phyloP scores from a whole-genome alignment of 1,140 invertebrate genomes.

The Scaptomyza hsui region DNA sequence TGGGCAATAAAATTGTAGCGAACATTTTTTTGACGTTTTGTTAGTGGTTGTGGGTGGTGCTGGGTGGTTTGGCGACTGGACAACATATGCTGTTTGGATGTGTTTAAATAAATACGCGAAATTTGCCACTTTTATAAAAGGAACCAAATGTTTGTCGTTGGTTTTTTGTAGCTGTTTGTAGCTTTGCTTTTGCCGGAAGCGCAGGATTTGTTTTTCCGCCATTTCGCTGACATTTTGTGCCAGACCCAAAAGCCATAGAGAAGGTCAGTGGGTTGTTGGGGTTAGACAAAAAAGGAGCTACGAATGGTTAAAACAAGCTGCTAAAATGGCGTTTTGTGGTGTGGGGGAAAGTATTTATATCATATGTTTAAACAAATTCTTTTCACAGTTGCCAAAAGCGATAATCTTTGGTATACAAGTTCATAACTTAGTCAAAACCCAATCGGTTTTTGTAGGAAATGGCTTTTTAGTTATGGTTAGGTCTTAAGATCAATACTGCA shows the following conservation, averaged over 20 bases:
- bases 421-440: no score
- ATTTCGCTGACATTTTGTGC: constrained; percentile 75
- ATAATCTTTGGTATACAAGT: neutral
- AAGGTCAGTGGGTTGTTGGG: constrained; percentile 71
- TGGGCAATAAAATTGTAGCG: constrained; percentile 73
- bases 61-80: constrained; percentile 30
- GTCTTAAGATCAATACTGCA: neutral
- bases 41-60: constrained; percentile 28
- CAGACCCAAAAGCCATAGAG: constrained; percentile 60
- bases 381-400: no score
- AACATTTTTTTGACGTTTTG: constrained; percentile 18
- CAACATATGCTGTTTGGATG: constrained; percentile 76
- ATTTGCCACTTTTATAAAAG: constrained; percentile 73
- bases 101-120: constrained; percentile 82
- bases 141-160: constrained; percentile 13
- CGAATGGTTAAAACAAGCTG: neutral
- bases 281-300: neutral
- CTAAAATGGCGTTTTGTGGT: neutral
- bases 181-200: constrained; percentile 64
- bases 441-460: no score
- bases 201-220: constrained; percentile 79
- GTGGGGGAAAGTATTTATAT: neutral
- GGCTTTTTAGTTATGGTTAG: neutral
- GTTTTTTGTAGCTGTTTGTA: constrained; percentile 17
- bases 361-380: constrained; percentile 1